Base-by-base conservation (phyloP, 2,113 vertebrate species). In the Alectura lathami region DNA sequence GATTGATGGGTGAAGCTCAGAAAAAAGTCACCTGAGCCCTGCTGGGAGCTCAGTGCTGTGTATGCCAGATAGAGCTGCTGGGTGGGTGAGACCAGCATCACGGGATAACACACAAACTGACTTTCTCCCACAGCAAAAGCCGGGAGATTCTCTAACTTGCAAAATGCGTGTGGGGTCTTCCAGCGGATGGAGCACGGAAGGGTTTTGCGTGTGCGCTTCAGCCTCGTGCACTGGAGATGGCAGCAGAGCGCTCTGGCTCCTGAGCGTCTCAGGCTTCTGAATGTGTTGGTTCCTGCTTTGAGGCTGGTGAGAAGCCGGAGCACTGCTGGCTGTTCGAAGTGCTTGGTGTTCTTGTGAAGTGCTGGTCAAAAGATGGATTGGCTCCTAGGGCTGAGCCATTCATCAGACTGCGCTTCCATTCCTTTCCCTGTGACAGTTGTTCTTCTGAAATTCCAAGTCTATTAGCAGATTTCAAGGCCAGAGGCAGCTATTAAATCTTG, bases 221-320 rank as follows among this genome's bases (percentile, higher is more conserved):
- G 11, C 32, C 5, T 32, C 17, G 24, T 57, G 85, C 73, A 5
- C 91, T 62, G 88, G 80, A 91, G 92, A 26, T 94, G 93, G 95
- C 93, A 96, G 91, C 91, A 96, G 80, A 90, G 80, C 40, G 5
- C 85, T 94, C 86, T 8, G 48, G 22, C 48, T 86, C 32, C 34
- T 3, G 0, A 4, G 34, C 7, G 17, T 22, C 75, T n/a, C 32
- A 0, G 40, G 6, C 2, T 0, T 45, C 36, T 26, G 26, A 86
- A 64, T 17, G 50, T 36, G 42, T n/a, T 66, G 73, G 70, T 78
- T 23, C 6, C 59, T 6, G 11, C 47, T 77, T 29, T 51, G 36
- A 54, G 45, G 3, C 54, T 54, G 72, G 23, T 60, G 16, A 17
- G 14, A 40, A 76, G 24, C 9, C 38, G 66, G 8, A 57, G 30